Base-by-base conservation (phyloP, 2,797 vertebrate species). In the Potorous gilbertii region DNA sequence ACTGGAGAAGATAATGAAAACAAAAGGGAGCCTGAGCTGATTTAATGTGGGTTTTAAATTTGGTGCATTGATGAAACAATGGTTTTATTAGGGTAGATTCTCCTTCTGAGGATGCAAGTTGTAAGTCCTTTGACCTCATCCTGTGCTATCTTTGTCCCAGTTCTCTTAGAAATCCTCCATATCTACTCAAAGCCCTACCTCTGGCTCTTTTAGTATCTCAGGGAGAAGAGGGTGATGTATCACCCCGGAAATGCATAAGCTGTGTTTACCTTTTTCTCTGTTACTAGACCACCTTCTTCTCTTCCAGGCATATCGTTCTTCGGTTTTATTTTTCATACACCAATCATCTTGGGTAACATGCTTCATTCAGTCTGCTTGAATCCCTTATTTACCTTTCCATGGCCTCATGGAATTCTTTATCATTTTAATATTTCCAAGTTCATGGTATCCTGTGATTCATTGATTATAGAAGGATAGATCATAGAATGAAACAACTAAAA, bases 1-100 rank as follows among this genome's bases (percentile, higher is more conserved):
- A 96, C 89, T 93, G 54, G 95, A 93, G 92, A 92, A 11, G 5
- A 57, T 56, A 94, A 18, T 54, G 4, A 34, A 50, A 40, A 52
- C 91, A 34, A 3, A 28, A 40, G 29, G 66, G 95, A 92, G 90
- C n/a, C 27, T 54, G 21, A 94, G 54, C 24, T 10, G 18, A 10
- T 55, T 92, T 81, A 40, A 90, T 24, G 1, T 24, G 29, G 57
- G 12, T 87, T 92, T 94, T 95, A 27, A 87, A 46, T 50, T 50
- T 87, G 40, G 21, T 46, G 9, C 0, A 3, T 27, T 87, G 40
- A 9, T 50, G 21, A 87, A 50, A 27, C 50, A 52, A 54, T 24
- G n/a, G 18, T 27, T 87, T 87, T 87, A 46, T 87, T 87, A 4
- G 40, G 3, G 40, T 87, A 9, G 40, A 87, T 87, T 87, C 74